A percentile compares a stretch with the other conserved stretches of the same genome.
Evolutionary conservation across 1,140 invertebrate species (phyloP).

Genomic region (Magallana ariakensis): DNA sequence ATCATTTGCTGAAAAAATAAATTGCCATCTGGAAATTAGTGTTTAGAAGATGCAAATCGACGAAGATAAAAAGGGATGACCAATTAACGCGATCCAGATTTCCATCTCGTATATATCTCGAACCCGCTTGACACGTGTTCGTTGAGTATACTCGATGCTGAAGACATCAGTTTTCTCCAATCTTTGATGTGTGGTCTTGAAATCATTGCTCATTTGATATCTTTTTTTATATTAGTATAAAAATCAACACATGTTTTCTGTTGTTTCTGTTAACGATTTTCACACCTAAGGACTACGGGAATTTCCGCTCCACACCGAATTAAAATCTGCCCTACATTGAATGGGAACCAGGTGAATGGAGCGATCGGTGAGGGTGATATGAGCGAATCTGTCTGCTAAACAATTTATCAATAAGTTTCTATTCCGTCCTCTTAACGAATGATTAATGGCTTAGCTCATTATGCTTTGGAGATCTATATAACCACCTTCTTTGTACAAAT

Average conservation of each 20-base stretch:
- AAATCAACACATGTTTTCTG: conserved; percentile 36
- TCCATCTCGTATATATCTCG: conserved; percentile 9
- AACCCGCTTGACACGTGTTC: conserved; percentile 11
- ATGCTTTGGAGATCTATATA: conserved; percentile 22
- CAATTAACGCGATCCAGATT: not conserved
- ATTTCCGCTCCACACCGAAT: conserved; percentile 22
- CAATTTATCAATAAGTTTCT: conserved; percentile 23
- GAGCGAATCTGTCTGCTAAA: conserved; percentile 20
- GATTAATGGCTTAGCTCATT: conserved; percentile 23
- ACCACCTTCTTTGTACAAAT: not conserved
- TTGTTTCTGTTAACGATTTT: conserved; percentile 23
- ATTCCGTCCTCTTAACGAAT: conserved; percentile 2
- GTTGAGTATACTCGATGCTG: conserved; percentile 28
- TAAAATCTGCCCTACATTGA: conserved; percentile 26
- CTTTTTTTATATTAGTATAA: conserved; percentile 37
- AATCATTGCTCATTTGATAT: conserved; percentile 34
- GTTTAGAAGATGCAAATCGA: not conserved
- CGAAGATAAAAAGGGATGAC: not conserved
- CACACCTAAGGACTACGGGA: not conserved
- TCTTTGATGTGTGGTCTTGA: conserved; percentile 38
- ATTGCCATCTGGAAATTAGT: conserved; percentile 26
- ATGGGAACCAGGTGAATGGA: conserved; percentile 4
- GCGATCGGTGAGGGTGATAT: not conserved
- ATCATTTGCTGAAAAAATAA: conserved; percentile 25
- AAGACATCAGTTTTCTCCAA: conserved; percentile 29